These are phyloP conservation scores for Stichopus chloronotus DNA, from an alignment of 35 echinoderm and acorn worm species.

Conservation along the genomic window DNA sequence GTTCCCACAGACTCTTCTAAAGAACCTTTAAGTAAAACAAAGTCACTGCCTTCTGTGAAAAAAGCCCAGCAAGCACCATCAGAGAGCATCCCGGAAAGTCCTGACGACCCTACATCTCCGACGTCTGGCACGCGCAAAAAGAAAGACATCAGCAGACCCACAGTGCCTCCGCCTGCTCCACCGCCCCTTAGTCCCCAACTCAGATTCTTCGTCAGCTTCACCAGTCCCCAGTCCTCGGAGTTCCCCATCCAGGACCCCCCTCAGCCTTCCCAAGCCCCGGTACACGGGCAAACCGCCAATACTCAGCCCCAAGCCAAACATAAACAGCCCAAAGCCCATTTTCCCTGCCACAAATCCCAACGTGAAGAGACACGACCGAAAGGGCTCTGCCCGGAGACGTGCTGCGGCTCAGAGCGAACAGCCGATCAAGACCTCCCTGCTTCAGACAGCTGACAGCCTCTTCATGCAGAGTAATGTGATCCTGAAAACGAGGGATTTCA, in stretches of 20 bases:
- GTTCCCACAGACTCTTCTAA: constrained; percentile 53
- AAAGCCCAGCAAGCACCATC: background rate
- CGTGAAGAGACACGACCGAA: constrained; percentile 66
- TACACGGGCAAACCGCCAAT: constrained; percentile 61
- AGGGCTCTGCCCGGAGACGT: constrained; percentile 42
- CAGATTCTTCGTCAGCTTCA: constrained; percentile 60
- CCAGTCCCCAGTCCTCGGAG: constrained; percentile 62
- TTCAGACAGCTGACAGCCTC: constrained; percentile 68
- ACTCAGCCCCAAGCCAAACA: constrained; percentile 65
- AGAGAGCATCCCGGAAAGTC: constrained; percentile 44
- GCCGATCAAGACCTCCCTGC: constrained; percentile 58
- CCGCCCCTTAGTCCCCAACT: constrained; percentile 61
- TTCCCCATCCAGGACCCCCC: constrained; percentile 69
- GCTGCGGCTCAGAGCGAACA: constrained; percentile 38
- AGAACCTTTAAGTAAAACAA: constrained; percentile 77
- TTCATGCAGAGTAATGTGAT: constrained; percentile 67
- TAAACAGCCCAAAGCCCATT: constrained; percentile 67
- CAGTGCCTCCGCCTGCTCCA: constrained; percentile 72
- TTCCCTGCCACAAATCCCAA: constrained; percentile 60
- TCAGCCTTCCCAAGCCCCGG: constrained; percentile 45
- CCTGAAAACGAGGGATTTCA: constrained; percentile 71
- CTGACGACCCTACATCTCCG: constrained; percentile 57
- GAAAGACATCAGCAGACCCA: constrained; percentile 64
- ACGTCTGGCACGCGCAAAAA: constrained; percentile 62
- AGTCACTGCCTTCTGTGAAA: constrained; percentile 71